Base-by-base conservation (phyloP, 1,140 invertebrate genomes). In the Drosophila miranda region DNA sequence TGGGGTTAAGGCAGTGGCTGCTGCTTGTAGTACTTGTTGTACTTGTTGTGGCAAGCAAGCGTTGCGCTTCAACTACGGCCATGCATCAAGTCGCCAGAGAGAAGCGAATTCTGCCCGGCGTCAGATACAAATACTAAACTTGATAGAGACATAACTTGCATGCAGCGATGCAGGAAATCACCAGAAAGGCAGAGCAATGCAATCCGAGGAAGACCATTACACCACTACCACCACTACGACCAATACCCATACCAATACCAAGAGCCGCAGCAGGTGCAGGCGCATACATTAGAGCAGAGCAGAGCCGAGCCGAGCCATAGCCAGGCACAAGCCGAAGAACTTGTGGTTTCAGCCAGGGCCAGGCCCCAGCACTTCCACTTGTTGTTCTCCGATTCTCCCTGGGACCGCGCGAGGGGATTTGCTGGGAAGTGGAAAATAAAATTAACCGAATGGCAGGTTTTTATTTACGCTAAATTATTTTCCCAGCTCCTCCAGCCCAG, bases 71-170 rank as follows among this genome's bases (percentile, higher is more conserved):
- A 64, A 73, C 69, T 73, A 41, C 70, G 13, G 42, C 28, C 59
- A 64, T 73, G 62, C 53, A 73, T 73, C 52, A 73, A 64, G 21
- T 21, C 38, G 13, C 28, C 46, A 64, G 9, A n/a, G 8, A 42
- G 11, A 3, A 23, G 58, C 51, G 59, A 73, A 63, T 73, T 63
- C 69, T 73, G 58, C 51, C 51, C 69, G 50, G 70, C 38, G 58
- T 73, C 52, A 64, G 70, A 63, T 73, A 73, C 70, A 73, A 73
- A 73, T 73, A 55, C 70, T 73, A 63, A 73, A 73, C 69, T 64
- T 64, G 70, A 74, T 74, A 73, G 70, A 74, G 70, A 74, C 70
- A 74, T 74, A 74, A 74, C 70, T 74, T 64, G 70, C 69, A 74
- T 74, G 70, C 70, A 74, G 70, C 70, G 59, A 57, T 73, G 70